Evolutionary conservation across 2,113 vertebrate species (phyloP).

Genomic region (Ptyas mucosa): DNA sequence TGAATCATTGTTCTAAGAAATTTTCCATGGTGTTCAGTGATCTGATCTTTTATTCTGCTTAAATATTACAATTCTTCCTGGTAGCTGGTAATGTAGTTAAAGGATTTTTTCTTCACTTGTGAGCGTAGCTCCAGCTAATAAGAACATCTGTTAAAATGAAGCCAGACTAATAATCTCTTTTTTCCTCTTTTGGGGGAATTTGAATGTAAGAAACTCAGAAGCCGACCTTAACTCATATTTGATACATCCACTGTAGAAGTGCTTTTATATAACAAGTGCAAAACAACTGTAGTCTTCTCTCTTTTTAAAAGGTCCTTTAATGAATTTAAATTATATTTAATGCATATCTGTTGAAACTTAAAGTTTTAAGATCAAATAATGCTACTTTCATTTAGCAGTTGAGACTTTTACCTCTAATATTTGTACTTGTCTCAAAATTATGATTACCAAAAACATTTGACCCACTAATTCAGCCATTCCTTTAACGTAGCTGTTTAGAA

Average conservation of each 20-base stretch:
- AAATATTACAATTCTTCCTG: slow-evolving; percentile 50
- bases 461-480: slow-evolving; percentile 64
- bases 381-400: slow-evolving; percentile 74
- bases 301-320: slow-evolving; percentile 48
- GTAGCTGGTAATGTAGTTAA: slow-evolving; percentile 63
- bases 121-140: slow-evolving; percentile 27
- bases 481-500: slow-evolving; percentile 8
- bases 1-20: slow-evolving; percentile 51
- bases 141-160: slow-evolving; percentile 10
- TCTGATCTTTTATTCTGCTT: slow-evolving; percentile 66
- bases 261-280: slow-evolving; percentile 66
- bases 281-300: slow-evolving; percentile 55
- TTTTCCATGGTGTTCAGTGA: slow-evolving; percentile 65
- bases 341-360: slow-evolving; percentile 45
- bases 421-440: slow-evolving; percentile 73
- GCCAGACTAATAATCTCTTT: slow-evolving; percentile 44
- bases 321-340: slow-evolving; percentile 31
- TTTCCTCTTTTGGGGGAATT: slow-evolving; percentile 22
- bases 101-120: slow-evolving; percentile 29
- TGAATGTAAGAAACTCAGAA: slow-evolving; percentile 47
- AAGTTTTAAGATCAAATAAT: slow-evolving; percentile 27
- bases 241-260: slow-evolving; percentile 58
- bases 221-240: slow-evolving; percentile 54
- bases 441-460: slow-evolving; percentile 80
- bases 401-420: slow-evolving; percentile 70